Evolutionary conservation across 2,113 vertebrate genomes (phyloP).

Genomic region (Thinocorus orbignyianus): DNA sequence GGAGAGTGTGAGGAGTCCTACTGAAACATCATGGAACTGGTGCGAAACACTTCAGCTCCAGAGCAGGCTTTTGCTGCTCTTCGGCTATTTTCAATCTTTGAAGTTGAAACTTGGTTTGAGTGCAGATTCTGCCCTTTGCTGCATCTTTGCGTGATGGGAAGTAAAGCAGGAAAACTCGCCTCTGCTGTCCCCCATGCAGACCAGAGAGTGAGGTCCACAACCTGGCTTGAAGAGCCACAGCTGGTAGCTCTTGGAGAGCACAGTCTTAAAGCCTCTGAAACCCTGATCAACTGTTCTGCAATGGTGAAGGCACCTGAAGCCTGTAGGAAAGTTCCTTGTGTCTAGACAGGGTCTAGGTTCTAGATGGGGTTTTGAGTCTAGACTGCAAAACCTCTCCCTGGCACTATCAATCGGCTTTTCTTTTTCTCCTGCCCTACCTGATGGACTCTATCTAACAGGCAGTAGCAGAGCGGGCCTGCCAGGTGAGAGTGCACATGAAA

Average conservation of each 20-base stretch:
- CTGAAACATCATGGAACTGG: background rate
- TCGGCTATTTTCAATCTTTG: background rate
- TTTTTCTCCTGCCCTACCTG: background rate
- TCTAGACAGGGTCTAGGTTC: background rate
- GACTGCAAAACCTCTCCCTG: background rate
- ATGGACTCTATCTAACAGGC: background rate
- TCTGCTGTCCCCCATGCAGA: fast-evolving
- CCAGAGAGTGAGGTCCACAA: background rate
- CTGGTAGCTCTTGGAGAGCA: background rate
- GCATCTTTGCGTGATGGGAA: background rate
- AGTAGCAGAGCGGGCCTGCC: background rate
- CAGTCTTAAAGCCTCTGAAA: background rate
- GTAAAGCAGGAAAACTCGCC: fast-evolving
- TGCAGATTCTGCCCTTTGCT: background rate
- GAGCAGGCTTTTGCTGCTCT: background rate
- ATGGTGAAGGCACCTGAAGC: background rate
- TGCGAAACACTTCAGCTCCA: background rate
- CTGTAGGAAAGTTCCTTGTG: background rate
- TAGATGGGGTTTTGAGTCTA: background rate
- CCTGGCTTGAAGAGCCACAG: background rate
- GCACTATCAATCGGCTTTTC: background rate
- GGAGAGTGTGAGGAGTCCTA: background rate
- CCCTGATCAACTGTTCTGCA: background rate
- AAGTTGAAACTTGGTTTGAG: background rate
- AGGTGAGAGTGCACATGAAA: background rate